Conservation (phyloP, 2,113 vertebrate species). For the Paradisaea rubra region DNA sequence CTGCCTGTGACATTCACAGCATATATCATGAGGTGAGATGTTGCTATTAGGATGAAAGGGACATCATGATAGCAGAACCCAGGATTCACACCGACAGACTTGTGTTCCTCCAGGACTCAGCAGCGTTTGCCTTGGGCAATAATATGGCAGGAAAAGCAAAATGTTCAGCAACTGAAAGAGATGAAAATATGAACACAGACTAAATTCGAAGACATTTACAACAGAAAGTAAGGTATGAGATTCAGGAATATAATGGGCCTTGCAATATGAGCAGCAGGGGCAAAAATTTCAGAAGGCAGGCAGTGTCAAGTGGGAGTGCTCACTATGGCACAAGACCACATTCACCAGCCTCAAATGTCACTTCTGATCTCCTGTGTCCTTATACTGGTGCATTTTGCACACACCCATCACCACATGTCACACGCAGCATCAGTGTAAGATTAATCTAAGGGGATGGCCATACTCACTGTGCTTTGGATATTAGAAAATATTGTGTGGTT, state of each 20-base stretch:
- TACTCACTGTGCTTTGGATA: neutral
- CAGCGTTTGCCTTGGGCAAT: slow-evolving; percentile 1
- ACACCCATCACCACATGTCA: neutral
- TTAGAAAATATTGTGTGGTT: neutral
- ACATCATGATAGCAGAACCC: neutral
- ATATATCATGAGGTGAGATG: neutral
- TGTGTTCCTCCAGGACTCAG: neutral
- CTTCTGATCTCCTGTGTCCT: neutral
- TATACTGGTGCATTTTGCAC: neutral
- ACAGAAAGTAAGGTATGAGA: neutral
- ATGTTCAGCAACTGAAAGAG: neutral
- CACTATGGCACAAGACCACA: neutral
- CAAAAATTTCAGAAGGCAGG: neutral
- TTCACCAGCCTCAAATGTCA: neutral
- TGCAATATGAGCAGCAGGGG: neutral
- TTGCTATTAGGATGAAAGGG: neutral
- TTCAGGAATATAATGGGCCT: neutral
- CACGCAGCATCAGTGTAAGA: neutral
- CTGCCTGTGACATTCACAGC: neutral
- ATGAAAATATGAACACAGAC: neutral
- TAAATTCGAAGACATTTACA: neutral
- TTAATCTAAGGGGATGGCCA: neutral
- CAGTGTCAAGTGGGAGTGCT: neutral
- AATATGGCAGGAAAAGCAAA: slow-evolving; percentile 1
- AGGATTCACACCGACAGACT: neutral